Percentiles rank a stretch among this genome's conserved stretches.
phyloP scores from a whole-genome alignment of 2,113 vertebrate genomes.

The Piprites chloris region DNA sequence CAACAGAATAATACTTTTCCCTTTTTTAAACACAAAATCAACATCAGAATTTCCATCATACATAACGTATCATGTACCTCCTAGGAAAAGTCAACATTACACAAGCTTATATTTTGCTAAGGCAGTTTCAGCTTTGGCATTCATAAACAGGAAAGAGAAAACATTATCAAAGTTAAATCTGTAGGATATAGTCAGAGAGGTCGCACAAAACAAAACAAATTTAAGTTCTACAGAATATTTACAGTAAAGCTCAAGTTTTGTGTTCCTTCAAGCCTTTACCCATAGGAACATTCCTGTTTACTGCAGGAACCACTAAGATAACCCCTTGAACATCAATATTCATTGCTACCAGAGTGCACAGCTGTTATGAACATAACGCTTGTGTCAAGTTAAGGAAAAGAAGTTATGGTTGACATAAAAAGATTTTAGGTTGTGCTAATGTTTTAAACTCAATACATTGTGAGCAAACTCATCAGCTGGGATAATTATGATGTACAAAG shows the following conservation, averaged over 20 bases:
- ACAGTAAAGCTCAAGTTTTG: background rate
- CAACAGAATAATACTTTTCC: background rate
- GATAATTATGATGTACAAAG: background rate
- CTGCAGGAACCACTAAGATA: background rate
- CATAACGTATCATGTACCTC: background rate
- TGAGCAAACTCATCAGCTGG: background rate
- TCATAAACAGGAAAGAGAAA: background rate
- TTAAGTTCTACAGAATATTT: background rate
- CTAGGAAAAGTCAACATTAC: background rate
- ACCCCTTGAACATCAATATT: background rate
- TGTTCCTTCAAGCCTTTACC: background rate
- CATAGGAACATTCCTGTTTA: background rate
- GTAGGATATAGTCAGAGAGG: background rate
- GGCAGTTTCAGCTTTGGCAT: background rate
- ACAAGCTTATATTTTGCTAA: background rate
- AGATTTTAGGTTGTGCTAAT: background rate
- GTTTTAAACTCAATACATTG: background rate
- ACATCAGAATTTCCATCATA: background rate
- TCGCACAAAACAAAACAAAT: background rate
- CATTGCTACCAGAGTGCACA: background rate
- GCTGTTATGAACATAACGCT: background rate
- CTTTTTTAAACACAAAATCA: background rate
- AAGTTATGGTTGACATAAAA: background rate
- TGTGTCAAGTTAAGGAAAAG: background rate
- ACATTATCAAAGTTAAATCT: background rate